Base-by-base conservation (phyloP, 1,140 invertebrate species). In the Drosophila busckii region DNA sequence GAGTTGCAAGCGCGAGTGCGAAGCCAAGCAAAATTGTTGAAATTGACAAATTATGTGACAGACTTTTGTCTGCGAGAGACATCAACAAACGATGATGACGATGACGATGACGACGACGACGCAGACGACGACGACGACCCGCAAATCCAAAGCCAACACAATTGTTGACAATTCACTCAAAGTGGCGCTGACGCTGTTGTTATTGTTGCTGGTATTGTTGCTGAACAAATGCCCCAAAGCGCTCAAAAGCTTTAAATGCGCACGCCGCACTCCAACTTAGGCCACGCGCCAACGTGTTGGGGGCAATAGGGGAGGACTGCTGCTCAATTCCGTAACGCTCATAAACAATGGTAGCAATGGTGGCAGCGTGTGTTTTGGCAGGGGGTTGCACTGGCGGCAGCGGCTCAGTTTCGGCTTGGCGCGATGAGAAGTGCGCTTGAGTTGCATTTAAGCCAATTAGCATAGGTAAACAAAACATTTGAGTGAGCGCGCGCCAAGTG, bases 391-490 rank as follows among this genome's bases (percentile, higher is more conserved):
- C 17, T 4, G 13, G 9, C 10, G 17, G 10, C 17, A 22, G 23
- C 45, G 59, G 48, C 70, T 75, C 61, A 60, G 62, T 63, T 80
- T 71, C 53, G 63, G 54, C 46, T 73, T 59, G 60, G 68, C 48
- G 73, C 68, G 73, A 59, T 53, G 59, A 70, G 59, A 80, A 80
- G 73, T 75, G 73, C 75, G 75, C 75, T 82, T 62, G 69, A 82
- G 75, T 82, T 82, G 75, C 75, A 82, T 82, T 82, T 75, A 82
- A 82, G 76, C 75, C 75, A 82, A 82, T 82, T 82, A 82, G 75
- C 75, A 82, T 82, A 82, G 75, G 75, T 82, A 82, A 82, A 82
- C 75, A 82, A 80, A 82, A 82, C 75, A 82, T 82, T 75, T 75
- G 75, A 82, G 76, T 75, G 75, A 80, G 75, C 75, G 69, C 75